Conservation (phyloP, 2,113 vertebrate species). For the cattle (Bos taurus) region ARS-UCD2.0 NC_037338.1:3746501-3747000, state of each 20-base stretch:
- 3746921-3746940: not conserved
- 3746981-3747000: no score
- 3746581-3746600: not conserved
- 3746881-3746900: no score
- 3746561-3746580: not conserved
- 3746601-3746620: not conserved
- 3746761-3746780: not conserved
- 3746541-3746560: not conserved
- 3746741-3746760: not conserved
- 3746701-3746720: not conserved
- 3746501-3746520: not conserved
- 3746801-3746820: not conserved
- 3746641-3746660: not conserved
- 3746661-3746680: rapidly evolving
- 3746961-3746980: no score
- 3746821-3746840: not conserved
- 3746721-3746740: rapidly evolving
- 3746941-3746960: not conserved
- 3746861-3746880: not conserved
- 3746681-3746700: rapidly evolving
- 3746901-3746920: not conserved
- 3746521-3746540: not conserved
- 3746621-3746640: not conserved
- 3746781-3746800: no score
- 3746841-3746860: not conserved